phyloP scores from a whole-genome alignment of 2,888 invertebrate genomes.

The Lepidochrysops patricia region DNA sequence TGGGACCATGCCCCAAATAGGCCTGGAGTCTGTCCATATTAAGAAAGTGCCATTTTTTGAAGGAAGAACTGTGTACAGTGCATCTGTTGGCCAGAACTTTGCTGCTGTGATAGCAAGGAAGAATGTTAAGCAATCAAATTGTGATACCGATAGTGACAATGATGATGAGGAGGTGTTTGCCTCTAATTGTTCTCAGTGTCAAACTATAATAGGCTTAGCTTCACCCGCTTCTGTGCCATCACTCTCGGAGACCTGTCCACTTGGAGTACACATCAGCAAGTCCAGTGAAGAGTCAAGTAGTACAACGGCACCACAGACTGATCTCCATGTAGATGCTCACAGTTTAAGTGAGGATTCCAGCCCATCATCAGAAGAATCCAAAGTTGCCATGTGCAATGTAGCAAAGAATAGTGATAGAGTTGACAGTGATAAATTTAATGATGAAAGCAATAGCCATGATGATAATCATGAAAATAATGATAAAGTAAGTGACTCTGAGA shows the following conservation, averaged over 20 bases:
- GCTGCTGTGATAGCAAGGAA: conserved; percentile 82
- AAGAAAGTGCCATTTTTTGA: conserved; percentile 80
- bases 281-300: conserved; percentile 77
- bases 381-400: conserved; percentile 58
- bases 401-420: conserved; percentile 41
- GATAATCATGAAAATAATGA: conserved; percentile 39
- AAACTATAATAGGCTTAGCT: conserved; percentile 70
- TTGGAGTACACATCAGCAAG: conserved; percentile 75
- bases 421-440: conserved; percentile 38
- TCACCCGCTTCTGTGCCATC: conserved; percentile 76
- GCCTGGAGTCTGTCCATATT: conserved; percentile 74
- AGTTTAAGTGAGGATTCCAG: conserved; percentile 73
- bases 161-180: conserved; percentile 78
- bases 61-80: conserved; percentile 78
- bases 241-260: conserved; percentile 77
- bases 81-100: conserved; percentile 84
- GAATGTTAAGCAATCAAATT: conserved; percentile 64
- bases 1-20: conserved; percentile 79
- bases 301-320: conserved; percentile 71
- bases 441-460: conserved; percentile 38
- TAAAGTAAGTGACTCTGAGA: conserved; percentile 39
- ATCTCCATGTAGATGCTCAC: conserved; percentile 71
- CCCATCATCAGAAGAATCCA: conserved; percentile 73
- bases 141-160: conserved; percentile 76
- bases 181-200: conserved; percentile 78